Conservation (phyloP, 2,797 vertebrate genomes). For the Crotalus adamanteus region DNA sequence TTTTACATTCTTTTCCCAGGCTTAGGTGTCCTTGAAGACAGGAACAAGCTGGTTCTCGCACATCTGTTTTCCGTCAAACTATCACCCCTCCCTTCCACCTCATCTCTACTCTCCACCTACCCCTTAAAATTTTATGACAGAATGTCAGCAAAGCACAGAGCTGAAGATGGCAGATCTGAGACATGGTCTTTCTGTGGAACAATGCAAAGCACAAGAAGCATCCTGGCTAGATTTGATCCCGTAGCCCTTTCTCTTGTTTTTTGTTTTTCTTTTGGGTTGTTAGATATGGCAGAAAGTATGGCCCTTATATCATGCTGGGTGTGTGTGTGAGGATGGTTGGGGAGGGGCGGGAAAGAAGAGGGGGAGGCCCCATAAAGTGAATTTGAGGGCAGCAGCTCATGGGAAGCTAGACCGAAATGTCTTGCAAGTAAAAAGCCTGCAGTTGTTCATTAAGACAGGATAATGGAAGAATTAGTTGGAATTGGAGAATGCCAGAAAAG, state of each 20-base stretch:
- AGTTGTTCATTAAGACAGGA: slow-evolving; percentile 18
- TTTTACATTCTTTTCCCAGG: not conserved
- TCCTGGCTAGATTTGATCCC: not conserved
- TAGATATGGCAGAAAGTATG: not conserved
- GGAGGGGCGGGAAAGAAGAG: not conserved
- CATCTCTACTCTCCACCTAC: not conserved
- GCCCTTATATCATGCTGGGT: not conserved
- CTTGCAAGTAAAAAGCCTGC: not conserved
- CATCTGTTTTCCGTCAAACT: too few species aligned
- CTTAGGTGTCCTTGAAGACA: too few species aligned
- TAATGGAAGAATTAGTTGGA: slow-evolving; percentile 18
- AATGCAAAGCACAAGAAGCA: not conserved
- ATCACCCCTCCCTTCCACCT: too few species aligned
- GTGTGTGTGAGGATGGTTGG: not conserved
- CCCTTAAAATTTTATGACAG: not conserved
- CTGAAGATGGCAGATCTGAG: not conserved
- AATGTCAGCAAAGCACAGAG: not conserved
- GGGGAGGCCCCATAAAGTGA: not conserved
- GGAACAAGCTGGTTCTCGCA: too few species aligned
- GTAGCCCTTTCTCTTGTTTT: too few species aligned
- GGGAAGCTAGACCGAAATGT: not conserved
- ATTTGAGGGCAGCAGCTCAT: not conserved
- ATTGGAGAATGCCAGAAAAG: slow-evolving; percentile 6
- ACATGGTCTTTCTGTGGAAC: not conserved
- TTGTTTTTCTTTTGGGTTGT: not conserved